Conservation (phyloP, 1,140 invertebrate genomes). For the Aricia agestis region DNA sequence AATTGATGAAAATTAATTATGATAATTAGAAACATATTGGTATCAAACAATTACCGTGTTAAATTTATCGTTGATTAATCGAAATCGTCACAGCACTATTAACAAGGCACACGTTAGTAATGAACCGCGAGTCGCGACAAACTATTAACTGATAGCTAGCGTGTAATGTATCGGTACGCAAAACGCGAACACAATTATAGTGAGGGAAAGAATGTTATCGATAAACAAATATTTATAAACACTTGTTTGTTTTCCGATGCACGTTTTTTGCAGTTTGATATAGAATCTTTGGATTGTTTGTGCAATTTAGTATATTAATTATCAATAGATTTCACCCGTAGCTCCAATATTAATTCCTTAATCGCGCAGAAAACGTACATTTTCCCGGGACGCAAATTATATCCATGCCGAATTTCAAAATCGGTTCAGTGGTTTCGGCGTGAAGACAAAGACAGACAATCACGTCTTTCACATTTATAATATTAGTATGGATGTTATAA, state of each 20-base stretch:
- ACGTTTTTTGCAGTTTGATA: not conserved
- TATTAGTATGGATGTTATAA: too few relatives aligned
- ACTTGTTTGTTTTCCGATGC: not conserved
- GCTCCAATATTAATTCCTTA: too few relatives aligned
- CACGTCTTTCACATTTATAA: too few relatives aligned
- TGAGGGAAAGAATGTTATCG: conserved; percentile 1
- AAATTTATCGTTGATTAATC: conserved; percentile 1
- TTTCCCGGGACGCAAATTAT: too few relatives aligned
- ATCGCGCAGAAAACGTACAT: too few relatives aligned
- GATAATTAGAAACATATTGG: not conserved
- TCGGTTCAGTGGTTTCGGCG: too few relatives aligned
- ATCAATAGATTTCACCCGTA: not conserved
- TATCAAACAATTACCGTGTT: not conserved
- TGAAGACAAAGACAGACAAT: too few relatives aligned
- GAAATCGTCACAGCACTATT: conserved; percentile 1
- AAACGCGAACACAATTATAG: conserved; percentile 14
- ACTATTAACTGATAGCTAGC: not conserved
- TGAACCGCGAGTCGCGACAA: not conserved
- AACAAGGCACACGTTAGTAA: not conserved
- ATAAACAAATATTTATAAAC: conserved; percentile 3
- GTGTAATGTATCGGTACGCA: not conserved
- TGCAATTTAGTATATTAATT: not conserved
- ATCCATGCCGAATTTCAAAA: too few relatives aligned
- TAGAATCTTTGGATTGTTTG: not conserved
- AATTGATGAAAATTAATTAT: not conserved